Evolutionary conservation across 2,113 vertebrate genomes (phyloP), one percentile per base, ranked within the genome.

Genomic region (Eulemur macaco): DNA sequence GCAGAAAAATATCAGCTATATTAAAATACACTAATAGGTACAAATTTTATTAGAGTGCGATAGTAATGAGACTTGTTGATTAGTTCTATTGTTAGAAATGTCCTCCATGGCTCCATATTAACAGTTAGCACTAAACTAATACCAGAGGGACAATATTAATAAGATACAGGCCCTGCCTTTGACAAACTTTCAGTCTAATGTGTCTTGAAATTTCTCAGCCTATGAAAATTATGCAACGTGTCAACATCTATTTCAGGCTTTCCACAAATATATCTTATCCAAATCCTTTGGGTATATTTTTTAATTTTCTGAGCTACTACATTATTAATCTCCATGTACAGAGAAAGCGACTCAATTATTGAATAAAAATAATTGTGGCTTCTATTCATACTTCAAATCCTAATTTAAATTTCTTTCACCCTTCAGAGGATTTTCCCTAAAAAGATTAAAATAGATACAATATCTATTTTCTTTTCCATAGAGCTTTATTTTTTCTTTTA

Each of bases 61-160:
- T 93, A 56, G 45, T 94, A 76, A 95, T 97, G 81, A 95, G 39
- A 68, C 50, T 78, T 88, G 54, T 39, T 96, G 82, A 89, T 96
- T 71, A 86, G 25, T 89, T 95, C 74, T 92, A 54, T 91, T 83
- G 42, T 96, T 54, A 93, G 42, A 89, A 95, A 54, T 84, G 54
- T 63, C 47, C 42, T 86, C 66, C 42, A 17, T 74, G 54, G 42
- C 73, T 88, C 29, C 23, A 31, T 50, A 56, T 42, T 83, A 47
- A 89, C 23, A 96, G 66, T 74, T 42, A 86, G 15, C 73, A 66
- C 29, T 80, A 78, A 82, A 6, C 34, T 71, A 66, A 29, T 77
- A n/a, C 58, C 29, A 66, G 64, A 54, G 42, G 20, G 45, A 37
- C 1, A 39, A 25, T 64, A 52, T 58, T 77, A 93, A 11, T 58